Conservation (phyloP, 2,888 invertebrate species). For the Dusona sp. region DNA sequence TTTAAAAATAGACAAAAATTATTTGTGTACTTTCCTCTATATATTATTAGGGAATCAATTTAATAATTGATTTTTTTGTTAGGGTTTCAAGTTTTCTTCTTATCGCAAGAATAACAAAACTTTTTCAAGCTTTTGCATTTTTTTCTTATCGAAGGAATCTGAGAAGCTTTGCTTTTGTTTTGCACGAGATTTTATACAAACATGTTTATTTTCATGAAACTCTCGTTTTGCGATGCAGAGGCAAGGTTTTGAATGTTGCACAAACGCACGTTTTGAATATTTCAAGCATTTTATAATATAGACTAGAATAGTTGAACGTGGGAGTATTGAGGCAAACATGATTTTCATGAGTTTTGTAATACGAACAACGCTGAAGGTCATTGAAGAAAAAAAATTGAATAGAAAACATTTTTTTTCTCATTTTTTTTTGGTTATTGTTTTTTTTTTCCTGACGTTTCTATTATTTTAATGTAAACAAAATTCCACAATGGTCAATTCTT, state of each 20-base stretch:
- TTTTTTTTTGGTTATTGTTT: not conserved
- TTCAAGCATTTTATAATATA: not conserved
- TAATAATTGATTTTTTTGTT: too few species aligned
- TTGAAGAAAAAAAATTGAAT: not conserved
- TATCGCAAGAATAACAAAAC: not conserved
- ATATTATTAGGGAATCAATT: not conserved
- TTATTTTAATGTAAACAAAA: conserved; percentile 14
- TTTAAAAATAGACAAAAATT: not conserved
- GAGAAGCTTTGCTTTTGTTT: not conserved
- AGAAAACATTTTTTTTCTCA: not conserved
- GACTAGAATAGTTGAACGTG: conserved; percentile 33
- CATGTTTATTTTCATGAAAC: conserved; percentile 4
- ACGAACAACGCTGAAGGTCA: conserved; percentile 9
- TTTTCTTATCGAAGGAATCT: not conserved
- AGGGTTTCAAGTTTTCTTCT: too few species aligned
- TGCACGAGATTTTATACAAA: not conserved
- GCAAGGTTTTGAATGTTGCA: conserved; percentile 29
- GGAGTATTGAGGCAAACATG: conserved; percentile 26
- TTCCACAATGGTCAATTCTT: conserved; percentile 50
- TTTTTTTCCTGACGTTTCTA: not conserved
- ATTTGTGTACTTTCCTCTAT: not conserved
- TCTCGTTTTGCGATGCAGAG: conserved; percentile 17
- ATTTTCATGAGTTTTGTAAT: conserved; percentile 12
- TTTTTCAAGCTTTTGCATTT: not conserved
- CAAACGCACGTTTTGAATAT: not conserved